Conservation (phyloP, 2,113 vertebrate species). For the Engraulis encrasicolus region DNA sequence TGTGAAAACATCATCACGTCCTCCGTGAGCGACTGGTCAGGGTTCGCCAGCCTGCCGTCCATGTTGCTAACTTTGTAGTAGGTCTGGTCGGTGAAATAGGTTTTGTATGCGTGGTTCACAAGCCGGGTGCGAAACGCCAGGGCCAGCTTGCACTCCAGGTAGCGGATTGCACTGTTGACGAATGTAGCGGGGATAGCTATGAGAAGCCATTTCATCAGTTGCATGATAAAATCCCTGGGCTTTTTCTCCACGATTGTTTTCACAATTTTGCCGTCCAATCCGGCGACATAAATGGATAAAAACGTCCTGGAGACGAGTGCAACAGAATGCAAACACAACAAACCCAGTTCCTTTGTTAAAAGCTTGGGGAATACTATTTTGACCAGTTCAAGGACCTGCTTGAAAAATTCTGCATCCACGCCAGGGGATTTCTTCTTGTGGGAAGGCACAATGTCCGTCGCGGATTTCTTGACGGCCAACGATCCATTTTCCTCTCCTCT, state of each 20-base stretch:
- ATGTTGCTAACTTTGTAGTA: constrained; percentile 96
- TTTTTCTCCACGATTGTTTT: constrained; percentile 96
- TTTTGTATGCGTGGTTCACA: constrained; percentile 89
- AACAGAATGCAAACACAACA: constrained; percentile 90
- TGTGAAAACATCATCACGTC: constrained; percentile 97
- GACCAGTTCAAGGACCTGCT: constrained; percentile 86
- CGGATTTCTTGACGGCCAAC: constrained; percentile 14
- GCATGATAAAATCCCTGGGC: constrained; percentile 83
- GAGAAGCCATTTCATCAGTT: constrained; percentile 93
- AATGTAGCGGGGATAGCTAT: constrained; percentile 97
- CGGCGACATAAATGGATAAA: constrained; percentile 94
- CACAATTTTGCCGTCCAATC: constrained; percentile 94
- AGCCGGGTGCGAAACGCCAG: constrained; percentile 94
- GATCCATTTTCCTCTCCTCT: constrained; percentile 67
- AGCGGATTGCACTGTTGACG: constrained; percentile 96
- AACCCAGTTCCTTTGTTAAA: constrained; percentile 83
- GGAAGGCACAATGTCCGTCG: not conserved
- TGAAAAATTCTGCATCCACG: constrained; percentile 86
- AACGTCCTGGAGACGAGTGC: constrained; percentile 96
- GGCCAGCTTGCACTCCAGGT: constrained; percentile 93
- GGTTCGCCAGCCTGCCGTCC: constrained; percentile 93
- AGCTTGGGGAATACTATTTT: constrained; percentile 90
- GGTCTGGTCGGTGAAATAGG: constrained; percentile 93
- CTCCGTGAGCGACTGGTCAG: constrained; percentile 96
- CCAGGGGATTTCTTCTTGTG: constrained; percentile 77